phyloP scores from a whole-genome alignment of 1,140 invertebrate genomes.

The Drosophila sulfurigaster region DNA sequence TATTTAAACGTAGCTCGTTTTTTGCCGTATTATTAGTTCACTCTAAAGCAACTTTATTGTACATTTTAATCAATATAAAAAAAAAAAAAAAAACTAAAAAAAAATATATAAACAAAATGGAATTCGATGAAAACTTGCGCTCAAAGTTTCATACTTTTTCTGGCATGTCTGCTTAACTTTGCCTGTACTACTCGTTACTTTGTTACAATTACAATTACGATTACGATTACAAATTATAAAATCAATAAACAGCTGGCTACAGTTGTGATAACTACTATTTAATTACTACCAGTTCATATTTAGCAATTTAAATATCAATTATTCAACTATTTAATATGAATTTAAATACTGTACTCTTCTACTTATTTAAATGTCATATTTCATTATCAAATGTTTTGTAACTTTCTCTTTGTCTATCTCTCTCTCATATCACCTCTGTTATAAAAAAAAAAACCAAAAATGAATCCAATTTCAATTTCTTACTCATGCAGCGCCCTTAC shows the following conservation, averaged over 20 bases:
- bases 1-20: constrained; percentile 75
- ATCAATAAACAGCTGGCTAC: constrained; percentile 54
- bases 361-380: constrained; percentile 49
- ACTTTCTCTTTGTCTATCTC: constrained; percentile 33
- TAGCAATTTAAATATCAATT: constrained; percentile 69
- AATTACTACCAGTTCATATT: constrained; percentile 48
- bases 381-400: constrained; percentile 59
- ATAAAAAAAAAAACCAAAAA: constrained; percentile 21
- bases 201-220: constrained; percentile 60
- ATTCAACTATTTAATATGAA: constrained; percentile 60
- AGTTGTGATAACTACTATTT: constrained; percentile 38
- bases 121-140: constrained; percentile 67
- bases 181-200: constrained; percentile 78
- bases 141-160: constrained; percentile 75
- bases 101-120: constrained; percentile 31
- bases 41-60: constrained; percentile 65
- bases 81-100: constrained; percentile 31
- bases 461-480: constrained; percentile 46
- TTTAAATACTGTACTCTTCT: constrained; percentile 55
- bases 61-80: constrained; percentile 45
- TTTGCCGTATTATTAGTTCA: constrained; percentile 82
- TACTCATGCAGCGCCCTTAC: constrained; percentile 58
- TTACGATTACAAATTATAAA: constrained; percentile 42
- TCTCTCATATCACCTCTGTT: constrained; percentile 42
- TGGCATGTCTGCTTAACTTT: constrained; percentile 81